These are phyloP conservation scores for Artemia sinica DNA, from an alignment of 2,888 invertebrate genomes.

Conservation along the genomic window DNA sequence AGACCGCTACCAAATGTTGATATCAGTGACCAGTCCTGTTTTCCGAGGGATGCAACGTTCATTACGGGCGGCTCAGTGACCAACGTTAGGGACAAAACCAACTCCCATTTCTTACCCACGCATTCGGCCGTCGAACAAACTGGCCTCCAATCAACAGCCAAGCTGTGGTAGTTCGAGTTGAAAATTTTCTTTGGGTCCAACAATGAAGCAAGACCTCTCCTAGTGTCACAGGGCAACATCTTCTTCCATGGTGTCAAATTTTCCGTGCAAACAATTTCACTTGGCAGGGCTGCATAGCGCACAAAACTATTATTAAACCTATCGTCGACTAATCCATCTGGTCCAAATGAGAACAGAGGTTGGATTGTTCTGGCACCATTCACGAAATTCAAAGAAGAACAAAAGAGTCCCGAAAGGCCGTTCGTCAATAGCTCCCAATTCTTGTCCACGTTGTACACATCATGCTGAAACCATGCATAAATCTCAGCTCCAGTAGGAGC, in stretches of 20 bases:
- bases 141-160: no score
- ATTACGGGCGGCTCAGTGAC: no score
- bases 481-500: no score
- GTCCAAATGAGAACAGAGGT: slow-evolving; percentile 66
- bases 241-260: slow-evolving; percentile 98
- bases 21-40: no score
- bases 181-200: slow-evolving; percentile 79
- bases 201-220: slow-evolving; percentile 65
- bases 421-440: slow-evolving; percentile 78
- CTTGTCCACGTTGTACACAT: slow-evolving; percentile 56
- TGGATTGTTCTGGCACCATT: slow-evolving; percentile 62
- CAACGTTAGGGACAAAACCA: no score
- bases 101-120: no score
- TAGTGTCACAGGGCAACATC: slow-evolving; percentile 81
- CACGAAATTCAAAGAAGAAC: slow-evolving; percentile 88
- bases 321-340: slow-evolving; percentile 42
- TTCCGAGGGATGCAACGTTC: no score
- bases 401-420: slow-evolving; percentile 80
- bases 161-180: slow-evolving; percentile 82
- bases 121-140: no score
- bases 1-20: no score
- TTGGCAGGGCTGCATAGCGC: slow-evolving; percentile 73
- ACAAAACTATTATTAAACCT: slow-evolving; percentile 28
- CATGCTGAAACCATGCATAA: slow-evolving; percentile 71
- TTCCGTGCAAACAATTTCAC: slow-evolving; percentile 95